phyloP scores from a whole-genome alignment of 1,140 invertebrate species.

The Tachypleus tridentatus region DNA sequence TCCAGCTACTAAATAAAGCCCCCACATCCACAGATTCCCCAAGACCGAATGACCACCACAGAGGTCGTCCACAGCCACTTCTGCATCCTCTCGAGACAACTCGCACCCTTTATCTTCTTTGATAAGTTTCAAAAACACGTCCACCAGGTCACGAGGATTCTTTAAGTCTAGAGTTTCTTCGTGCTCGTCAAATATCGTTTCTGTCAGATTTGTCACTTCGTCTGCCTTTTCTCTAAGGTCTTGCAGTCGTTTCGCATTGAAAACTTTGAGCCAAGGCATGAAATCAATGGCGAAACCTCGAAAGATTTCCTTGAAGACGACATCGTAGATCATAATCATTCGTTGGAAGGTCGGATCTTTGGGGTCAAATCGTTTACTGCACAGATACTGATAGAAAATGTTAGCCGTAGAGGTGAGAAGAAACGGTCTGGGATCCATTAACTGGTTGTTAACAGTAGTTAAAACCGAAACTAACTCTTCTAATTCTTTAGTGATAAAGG shows the following conservation, averaged over 20 bases:
- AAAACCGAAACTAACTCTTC: slow-evolving; percentile 11
- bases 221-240: slow-evolving; percentile 10
- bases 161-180: slow-evolving; percentile 21
- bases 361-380: slow-evolving; percentile 54
- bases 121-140: slow-evolving; percentile 22
- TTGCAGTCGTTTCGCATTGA: not conserved
- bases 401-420: slow-evolving; percentile 60
- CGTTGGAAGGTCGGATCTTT: slow-evolving; percentile 49
- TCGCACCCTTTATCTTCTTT: slow-evolving; percentile 8
- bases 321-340: slow-evolving; percentile 60
- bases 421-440: slow-evolving; percentile 44
- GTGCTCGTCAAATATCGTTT: slow-evolving; percentile 46
- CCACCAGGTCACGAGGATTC: slow-evolving; percentile 24
- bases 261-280: slow-evolving; percentile 55
- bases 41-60: slow-evolving; percentile 76
- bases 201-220: slow-evolving; percentile 38
- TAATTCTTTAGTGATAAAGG: slow-evolving; percentile 23
- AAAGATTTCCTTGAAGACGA: slow-evolving; percentile 78
- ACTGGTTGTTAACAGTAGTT: slow-evolving; percentile 6
- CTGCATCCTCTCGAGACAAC: slow-evolving; percentile 15
- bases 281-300: slow-evolving; percentile 78
- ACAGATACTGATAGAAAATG: slow-evolving; percentile 74
- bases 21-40: slow-evolving; percentile 65
- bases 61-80: slow-evolving; percentile 34
- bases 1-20: slow-evolving; percentile 47